A percentile compares a stretch with the other conserved stretches of the same genome.
These are phyloP conservation scores for Drosophila lutescens DNA, from an alignment of 2,888 invertebrate genomes.

Conservation along the genomic window DNA sequence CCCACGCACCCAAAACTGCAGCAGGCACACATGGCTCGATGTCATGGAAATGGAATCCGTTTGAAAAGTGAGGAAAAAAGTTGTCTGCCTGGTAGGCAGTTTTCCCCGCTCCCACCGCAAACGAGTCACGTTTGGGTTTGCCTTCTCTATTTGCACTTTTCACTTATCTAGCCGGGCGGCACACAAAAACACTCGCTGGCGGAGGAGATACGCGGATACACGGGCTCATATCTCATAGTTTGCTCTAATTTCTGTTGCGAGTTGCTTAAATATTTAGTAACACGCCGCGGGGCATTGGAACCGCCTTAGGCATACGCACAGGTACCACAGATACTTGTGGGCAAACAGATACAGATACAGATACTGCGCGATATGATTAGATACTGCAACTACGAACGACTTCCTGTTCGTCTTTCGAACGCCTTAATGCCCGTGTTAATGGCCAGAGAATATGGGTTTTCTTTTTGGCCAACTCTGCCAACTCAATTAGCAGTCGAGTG, in stretches of 20 bases:
- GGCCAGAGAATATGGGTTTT: slow-evolving; percentile 1
- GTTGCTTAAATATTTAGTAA: slow-evolving; percentile 78
- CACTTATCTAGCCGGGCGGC: slow-evolving; percentile 57
- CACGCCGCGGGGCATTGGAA: slow-evolving; percentile 32
- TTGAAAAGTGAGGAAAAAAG: slow-evolving; percentile 45
- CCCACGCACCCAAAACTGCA: slow-evolving; percentile 14
- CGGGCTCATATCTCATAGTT: slow-evolving; percentile 57
- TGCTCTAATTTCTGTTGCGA: slow-evolving; percentile 68
- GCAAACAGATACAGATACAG: slow-evolving; percentile 44
- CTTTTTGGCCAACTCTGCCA: slow-evolving; percentile 34
- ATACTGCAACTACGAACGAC: slow-evolving; percentile 56
- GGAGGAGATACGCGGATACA: slow-evolving; percentile 30
- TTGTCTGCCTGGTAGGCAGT: slow-evolving; percentile 40
- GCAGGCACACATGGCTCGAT: neutral
- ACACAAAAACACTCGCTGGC: slow-evolving; percentile 1
- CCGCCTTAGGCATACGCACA: slow-evolving; percentile 8
- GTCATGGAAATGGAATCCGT: slow-evolving; percentile 48
- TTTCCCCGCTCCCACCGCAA: slow-evolving; percentile 17
- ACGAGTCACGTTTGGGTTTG: slow-evolving; percentile 58
- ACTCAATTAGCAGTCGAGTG: slow-evolving; percentile 73
- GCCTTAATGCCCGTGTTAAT: slow-evolving; percentile 35
- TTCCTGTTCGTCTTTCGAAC: slow-evolving; percentile 64
- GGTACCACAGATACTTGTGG: slow-evolving; percentile 2
- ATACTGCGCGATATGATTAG: slow-evolving; percentile 65
- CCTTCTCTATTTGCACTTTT: slow-evolving; percentile 71